Conservation (phyloP, 2,797 vertebrate species). For the Lepilemur ruficaudatus region DNA sequence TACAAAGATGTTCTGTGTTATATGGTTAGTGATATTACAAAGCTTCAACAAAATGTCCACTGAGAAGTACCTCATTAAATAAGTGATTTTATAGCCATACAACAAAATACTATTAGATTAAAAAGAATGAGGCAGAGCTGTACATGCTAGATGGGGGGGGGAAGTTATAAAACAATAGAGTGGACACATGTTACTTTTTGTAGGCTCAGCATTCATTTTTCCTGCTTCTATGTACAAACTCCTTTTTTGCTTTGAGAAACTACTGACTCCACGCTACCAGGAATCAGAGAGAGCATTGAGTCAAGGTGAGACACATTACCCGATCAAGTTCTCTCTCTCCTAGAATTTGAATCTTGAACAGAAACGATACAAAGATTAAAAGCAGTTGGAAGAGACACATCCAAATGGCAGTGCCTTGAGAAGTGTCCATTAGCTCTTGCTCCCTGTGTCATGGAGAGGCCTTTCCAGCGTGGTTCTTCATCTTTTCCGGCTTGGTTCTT, state of each 20-base stretch:
- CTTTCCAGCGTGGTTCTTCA: background rate
- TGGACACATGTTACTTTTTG: background rate
- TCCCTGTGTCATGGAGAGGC: background rate
- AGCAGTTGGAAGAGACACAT: background rate
- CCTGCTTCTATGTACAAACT: background rate
- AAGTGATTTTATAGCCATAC: background rate
- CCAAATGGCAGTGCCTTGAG: background rate
- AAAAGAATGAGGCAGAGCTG: background rate
- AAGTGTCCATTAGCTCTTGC: background rate
- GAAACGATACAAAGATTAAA: conserved; percentile 15
- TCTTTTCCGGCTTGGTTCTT: background rate
- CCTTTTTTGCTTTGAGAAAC: background rate
- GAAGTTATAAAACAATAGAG: background rate
- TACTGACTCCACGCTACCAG: background rate
- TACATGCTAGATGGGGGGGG: background rate
- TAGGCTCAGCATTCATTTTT: background rate
- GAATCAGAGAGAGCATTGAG: background rate
- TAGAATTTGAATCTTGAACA: background rate
- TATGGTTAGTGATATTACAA: background rate
- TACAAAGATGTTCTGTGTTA: background rate
- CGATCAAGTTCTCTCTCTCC: background rate
- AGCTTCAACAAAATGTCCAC: background rate
- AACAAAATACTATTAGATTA: background rate
- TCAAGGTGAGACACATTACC: background rate
- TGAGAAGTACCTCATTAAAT: background rate